Evolutionary conservation across 2,888 invertebrate species (phyloP).

Genomic region (Pseudolycoriella hygida): DNA sequence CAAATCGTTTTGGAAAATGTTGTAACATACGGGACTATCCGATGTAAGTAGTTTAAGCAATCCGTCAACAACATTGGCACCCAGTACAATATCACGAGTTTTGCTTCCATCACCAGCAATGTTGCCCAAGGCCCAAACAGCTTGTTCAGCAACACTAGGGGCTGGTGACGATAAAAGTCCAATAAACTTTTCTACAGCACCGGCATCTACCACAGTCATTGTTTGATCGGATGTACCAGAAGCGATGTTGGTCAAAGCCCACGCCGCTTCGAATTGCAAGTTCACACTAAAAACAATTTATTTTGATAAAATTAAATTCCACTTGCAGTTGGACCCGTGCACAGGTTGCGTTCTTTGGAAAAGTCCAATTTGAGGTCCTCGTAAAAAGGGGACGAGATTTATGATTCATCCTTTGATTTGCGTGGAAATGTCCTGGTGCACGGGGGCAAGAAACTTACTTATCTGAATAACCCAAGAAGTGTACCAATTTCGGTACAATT

Average conservation of each 20-base stretch:
- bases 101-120: slow-evolving; percentile 80
- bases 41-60: slow-evolving; percentile 48
- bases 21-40: slow-evolving; percentile 31
- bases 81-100: slow-evolving; percentile 67
- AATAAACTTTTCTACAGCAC: slow-evolving; percentile 74
- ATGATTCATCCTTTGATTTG: too few relatives aligned
- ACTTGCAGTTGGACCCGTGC: too few relatives aligned
- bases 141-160: slow-evolving; percentile 67
- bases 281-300: slow-evolving; percentile 38
- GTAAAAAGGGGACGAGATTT: too few relatives aligned
- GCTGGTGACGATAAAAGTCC: slow-evolving; percentile 47
- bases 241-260: slow-evolving; percentile 95
- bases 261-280: slow-evolving; percentile 88
- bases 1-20: too few relatives aligned
- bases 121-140: slow-evolving; percentile 97
- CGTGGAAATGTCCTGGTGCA: too few relatives aligned
- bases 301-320: too few relatives aligned
- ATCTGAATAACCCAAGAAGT: slow-evolving; percentile 49
- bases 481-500: slow-evolving; percentile 65
- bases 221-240: slow-evolving; percentile 90
- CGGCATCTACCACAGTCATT: slow-evolving; percentile 60
- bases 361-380: too few relatives aligned
- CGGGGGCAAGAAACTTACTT: slow-evolving; percentile 43
- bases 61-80: slow-evolving; percentile 49
- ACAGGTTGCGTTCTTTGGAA: too few relatives aligned